phyloP scores from a whole-genome alignment of 2,888 invertebrate species.

The Boloria euphrosyne region DNA sequence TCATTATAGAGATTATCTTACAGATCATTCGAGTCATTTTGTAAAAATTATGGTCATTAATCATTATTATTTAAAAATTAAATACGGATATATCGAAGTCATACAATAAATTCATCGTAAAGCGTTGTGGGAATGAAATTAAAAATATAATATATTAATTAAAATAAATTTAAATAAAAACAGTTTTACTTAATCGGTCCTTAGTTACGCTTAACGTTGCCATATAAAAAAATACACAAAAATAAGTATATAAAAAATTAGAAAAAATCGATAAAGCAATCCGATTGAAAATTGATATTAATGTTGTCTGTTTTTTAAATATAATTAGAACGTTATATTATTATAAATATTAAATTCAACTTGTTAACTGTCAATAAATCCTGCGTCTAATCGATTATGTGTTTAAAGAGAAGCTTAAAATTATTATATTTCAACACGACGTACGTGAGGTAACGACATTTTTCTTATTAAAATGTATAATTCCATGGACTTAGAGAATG shows the following conservation, averaged over 20 bases:
- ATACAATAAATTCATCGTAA: slow-evolving; percentile 7
- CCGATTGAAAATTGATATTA: slow-evolving; percentile 8
- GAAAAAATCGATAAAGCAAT: too few species aligned
- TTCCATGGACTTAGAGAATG: too few species aligned
- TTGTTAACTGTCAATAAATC: slow-evolving; percentile 19
- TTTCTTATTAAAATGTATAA: slow-evolving; percentile 23
- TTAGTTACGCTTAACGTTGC: too few species aligned
- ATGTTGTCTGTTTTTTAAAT: slow-evolving; percentile 2
- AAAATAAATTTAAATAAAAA: not conserved
- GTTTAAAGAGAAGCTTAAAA: slow-evolving; percentile 28
- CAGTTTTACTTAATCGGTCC: too few species aligned
- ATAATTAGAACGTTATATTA: slow-evolving; percentile 1
- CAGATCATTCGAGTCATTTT: slow-evolving; percentile 8
- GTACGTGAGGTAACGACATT: slow-evolving; percentile 45
- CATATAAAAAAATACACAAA: too few species aligned
- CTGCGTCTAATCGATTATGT: slow-evolving; percentile 16
- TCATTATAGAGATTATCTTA: slow-evolving; percentile 7
- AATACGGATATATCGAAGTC: not conserved
- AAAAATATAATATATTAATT: slow-evolving; percentile 2
- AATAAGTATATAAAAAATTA: too few species aligned
- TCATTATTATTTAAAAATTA: not conserved
- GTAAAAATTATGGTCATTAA: too few species aligned
- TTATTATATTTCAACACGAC: slow-evolving; percentile 37
- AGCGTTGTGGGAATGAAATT: slow-evolving; percentile 21
- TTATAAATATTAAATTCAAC: slow-evolving; percentile 10